Evolutionary conservation across 2,113 vertebrate genomes (phyloP).

Genomic region (Phodopus roborovskii): DNA sequence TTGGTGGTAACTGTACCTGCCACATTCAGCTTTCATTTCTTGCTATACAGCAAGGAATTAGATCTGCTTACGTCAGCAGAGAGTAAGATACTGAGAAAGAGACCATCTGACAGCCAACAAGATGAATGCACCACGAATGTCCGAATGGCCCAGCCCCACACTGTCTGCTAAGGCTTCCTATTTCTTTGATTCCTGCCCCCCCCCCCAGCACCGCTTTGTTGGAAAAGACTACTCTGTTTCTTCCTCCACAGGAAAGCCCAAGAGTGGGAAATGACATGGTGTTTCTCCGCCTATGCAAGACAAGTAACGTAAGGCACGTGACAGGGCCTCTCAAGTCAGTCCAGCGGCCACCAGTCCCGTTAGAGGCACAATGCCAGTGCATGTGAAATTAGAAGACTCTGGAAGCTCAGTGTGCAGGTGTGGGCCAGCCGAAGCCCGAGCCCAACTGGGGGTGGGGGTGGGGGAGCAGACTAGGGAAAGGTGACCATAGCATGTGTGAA

Average conservation of each 20-base stretch:
- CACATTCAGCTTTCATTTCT: neutral
- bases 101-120: neutral
- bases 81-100: neutral
- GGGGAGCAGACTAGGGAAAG: neutral
- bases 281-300: neutral
- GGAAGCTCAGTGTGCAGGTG: neutral
- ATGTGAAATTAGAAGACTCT: neutral
- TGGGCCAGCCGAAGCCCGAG: neutral
- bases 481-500: too few relatives aligned
- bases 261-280: neutral
- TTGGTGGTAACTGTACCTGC: neutral
- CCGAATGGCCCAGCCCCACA: neutral
- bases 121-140: neutral
- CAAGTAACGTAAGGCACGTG: neutral
- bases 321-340: neutral
- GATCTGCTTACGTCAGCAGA: neutral
- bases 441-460: neutral
- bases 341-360: neutral
- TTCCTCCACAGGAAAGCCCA: neutral
- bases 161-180: neutral
- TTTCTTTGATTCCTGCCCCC: neutral
- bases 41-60: neutral
- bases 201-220: neutral
- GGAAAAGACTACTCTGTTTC: conserved; percentile 10
- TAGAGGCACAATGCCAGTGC: neutral